Evolutionary conservation across 2,888 invertebrate species (phyloP), one percentile per base, ranked within the genome.

Genomic region (Eilema caniola): DNA sequence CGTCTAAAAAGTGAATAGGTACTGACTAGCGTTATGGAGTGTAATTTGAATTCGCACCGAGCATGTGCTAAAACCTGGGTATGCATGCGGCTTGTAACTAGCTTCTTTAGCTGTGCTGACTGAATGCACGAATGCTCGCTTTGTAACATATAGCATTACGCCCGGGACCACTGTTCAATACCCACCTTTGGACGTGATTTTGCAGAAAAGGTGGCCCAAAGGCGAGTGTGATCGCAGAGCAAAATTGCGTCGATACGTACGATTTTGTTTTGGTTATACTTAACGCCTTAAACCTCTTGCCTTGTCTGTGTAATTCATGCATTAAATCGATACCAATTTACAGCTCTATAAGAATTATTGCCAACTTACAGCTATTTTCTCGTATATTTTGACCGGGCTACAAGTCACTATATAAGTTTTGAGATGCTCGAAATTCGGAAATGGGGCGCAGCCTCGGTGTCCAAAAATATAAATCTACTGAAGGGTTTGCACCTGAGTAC

Each of bases 391-490:
- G 53, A 53, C 20, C 10, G 53, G 10, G 53, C 53, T 53, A 53
- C n/a, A 53, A 53, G 53, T 53, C 53, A 53, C 53, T 53, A 53
- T 53, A 53, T 53, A 53, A 53, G n/a, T 53, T 53, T 53, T 53
- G 53, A n/a, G 53, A 53, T 53, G 10, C 53, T 53, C 53, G 53
- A n/a, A 20, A 53, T 53, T 53, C n/a, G 53, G 53, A 20, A n/a
- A n/a, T 53, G n/a, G 41, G 14, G 16, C 14, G 2, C 41, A 41
- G 0, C 41, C 41, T 41, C 3, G 41, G 14, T 41, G 0, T 41
- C 4, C 16, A 41, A 41, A 41, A 16, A 41, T 37, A n/a, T n/a
- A 41, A 41, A 4, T 16, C 41, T 41, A 41, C 41, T 41, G 16
- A 41, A 41, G 1, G 14, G 11, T 41, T 41, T 41, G 37, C 12